phyloP scores from a whole-genome alignment of 1,140 invertebrate genomes.

The Euwallacea similis region DNA sequence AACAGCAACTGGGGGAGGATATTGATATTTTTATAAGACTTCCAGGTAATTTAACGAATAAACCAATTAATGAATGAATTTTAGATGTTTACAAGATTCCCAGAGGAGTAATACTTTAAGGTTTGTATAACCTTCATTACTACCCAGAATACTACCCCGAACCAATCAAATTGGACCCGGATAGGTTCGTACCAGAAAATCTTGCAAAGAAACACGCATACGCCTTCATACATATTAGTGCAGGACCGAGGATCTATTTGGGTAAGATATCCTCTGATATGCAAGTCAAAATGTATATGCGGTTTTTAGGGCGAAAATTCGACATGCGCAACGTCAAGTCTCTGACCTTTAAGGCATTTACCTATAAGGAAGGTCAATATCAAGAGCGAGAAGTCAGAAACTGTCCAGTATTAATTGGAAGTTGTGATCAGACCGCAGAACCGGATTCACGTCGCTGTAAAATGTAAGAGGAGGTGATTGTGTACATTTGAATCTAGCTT shows the following conservation, averaged over 20 bases:
- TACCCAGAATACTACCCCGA: constrained; percentile 67
- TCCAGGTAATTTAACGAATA: background rate
- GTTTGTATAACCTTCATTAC: constrained; percentile 44
- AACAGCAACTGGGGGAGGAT: background rate
- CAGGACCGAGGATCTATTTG: constrained; percentile 75
- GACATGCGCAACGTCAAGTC: constrained; percentile 75
- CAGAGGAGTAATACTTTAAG: background rate
- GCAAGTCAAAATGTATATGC: background rate
- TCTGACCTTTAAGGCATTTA: constrained; percentile 66
- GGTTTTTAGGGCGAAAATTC: constrained; percentile 69
- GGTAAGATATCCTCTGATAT: background rate
- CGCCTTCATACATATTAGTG: constrained; percentile 75
- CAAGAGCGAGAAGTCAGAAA: constrained; percentile 60
- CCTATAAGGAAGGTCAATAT: constrained; percentile 67
- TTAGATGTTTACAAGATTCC: background rate
- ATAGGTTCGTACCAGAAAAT: constrained; percentile 71
- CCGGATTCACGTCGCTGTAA: constrained; percentile 57
- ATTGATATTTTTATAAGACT: background rate
- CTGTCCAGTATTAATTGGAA: constrained; percentile 59
- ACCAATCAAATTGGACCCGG: constrained; percentile 75
- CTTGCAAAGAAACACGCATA: constrained; percentile 62
- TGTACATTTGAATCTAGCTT: no score
- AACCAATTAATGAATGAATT: background rate
- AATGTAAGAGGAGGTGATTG: constrained; percentile 40
- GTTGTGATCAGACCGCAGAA: constrained; percentile 62